A percentile compares a stretch with the other conserved stretches of the same genome.
These are phyloP conservation scores for Callionymus lyra DNA, from an alignment of 2,113 vertebrate genomes.

Conservation along the genomic window DNA sequence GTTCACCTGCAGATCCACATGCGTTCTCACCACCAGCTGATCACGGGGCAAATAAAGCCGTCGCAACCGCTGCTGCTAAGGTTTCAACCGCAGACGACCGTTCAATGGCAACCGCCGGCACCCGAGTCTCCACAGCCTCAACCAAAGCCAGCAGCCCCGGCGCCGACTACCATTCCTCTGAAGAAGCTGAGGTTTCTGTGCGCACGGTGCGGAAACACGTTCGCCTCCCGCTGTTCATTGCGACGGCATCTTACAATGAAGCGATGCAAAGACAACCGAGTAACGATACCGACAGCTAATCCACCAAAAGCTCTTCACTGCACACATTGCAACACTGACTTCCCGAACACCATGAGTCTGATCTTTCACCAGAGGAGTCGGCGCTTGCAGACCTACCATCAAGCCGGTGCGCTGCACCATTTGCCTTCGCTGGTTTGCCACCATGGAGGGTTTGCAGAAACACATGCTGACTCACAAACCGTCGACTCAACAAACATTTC, in stretches of 20 bases:
- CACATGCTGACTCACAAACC: constrained; percentile 66
- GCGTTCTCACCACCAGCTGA: constrained; percentile 46
- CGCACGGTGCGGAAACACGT: constrained; percentile 59
- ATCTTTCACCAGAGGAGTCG: constrained; percentile 61
- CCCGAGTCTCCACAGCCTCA: constrained; percentile 7
- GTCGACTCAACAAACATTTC: constrained; percentile 28
- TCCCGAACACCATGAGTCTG: constrained; percentile 56
- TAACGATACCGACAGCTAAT: constrained; percentile 11
- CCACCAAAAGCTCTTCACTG: constrained; percentile 50
- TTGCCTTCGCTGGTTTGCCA: constrained; percentile 65
- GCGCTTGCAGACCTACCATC: constrained; percentile 54
- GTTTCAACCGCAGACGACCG: constrained; percentile 32
- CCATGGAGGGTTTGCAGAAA: constrained; percentile 60
- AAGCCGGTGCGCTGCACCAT: constrained; percentile 64
- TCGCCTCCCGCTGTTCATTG: constrained; percentile 56
- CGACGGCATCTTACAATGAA: constrained; percentile 58
- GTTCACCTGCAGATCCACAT: constrained; percentile 65
- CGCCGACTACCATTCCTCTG: background rate
- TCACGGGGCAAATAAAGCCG: constrained; percentile 40
- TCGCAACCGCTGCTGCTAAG: constrained; percentile 43
- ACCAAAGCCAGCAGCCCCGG: constrained; percentile 17
- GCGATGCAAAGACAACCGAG: constrained; percentile 50
- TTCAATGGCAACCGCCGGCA: background rate
- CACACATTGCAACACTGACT: constrained; percentile 57
- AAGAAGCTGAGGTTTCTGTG: constrained; percentile 47